Evolutionary conservation across 2,888 invertebrate genomes (phyloP), one percentile per base, ranked within the genome.

Genomic region (Chironomus riparius): DNA sequence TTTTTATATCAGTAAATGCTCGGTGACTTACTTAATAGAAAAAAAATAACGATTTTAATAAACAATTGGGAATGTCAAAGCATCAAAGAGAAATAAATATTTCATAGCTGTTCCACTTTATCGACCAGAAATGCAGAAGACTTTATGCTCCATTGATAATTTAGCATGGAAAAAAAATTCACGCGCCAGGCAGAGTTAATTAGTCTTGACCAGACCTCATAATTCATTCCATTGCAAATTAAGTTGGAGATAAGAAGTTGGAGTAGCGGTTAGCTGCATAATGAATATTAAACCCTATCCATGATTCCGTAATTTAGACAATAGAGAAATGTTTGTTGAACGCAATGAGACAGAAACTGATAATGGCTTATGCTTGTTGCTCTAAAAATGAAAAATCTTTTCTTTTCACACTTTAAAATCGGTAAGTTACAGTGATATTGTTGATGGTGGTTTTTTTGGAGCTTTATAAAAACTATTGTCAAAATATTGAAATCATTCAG

Each of bases 381-480:
- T 38, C 10, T 1, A 38, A 38, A 38, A 56, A 15, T 12, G 4
- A 50, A 15, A 50, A 28, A 28, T 38, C 10, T 38, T 38, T 38
- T 38, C 38, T 38, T 38, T 38, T 38, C 18, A 56, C 15, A 56
- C 18, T 56, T 56, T 56, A 6, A 15, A 15, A 15, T 56, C 7
- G 5, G 56, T 56, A 56, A 56, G n/a, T 18, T 1, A n/a, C 56
- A 18, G 15, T 18, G 56, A 56, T 56, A 18, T 4, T 12, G 56
- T 56, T 56, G n/a, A 4, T 56, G 56, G 38, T 65, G 71, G 71
- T 28, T 28, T 50, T 48, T 71, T 22, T 7, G 38, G 24, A 47
- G 47, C 74, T 68, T 74, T 76, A 76, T 76, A 76, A 76, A 68
- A 76, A 69, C 76, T 76, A 61, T 56, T 68, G 68, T 47, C 38